phyloP scores from a whole-genome alignment of 2,113 vertebrate genomes.

The Cyprinodon tularosa region DNA sequence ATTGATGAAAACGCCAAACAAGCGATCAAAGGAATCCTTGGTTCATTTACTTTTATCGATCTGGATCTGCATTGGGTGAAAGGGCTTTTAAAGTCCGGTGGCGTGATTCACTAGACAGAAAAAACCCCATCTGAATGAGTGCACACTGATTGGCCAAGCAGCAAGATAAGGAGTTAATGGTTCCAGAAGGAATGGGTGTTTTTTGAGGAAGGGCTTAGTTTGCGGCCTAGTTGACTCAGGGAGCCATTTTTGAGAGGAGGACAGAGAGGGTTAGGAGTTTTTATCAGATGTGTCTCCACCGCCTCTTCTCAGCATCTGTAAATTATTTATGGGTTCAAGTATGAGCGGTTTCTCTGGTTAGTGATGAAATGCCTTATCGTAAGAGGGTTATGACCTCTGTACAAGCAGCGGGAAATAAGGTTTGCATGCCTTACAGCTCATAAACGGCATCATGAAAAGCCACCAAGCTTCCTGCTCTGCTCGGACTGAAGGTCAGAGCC shows the following conservation, averaged over 20 bases:
- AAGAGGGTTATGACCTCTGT: constrained; percentile 35
- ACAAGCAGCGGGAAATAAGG: constrained; percentile 39
- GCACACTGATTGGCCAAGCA: constrained; percentile 44
- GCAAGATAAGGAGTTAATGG: constrained; percentile 75
- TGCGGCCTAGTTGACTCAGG: constrained; percentile 31
- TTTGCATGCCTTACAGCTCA: constrained; percentile 46
- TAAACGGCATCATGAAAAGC: constrained; percentile 47
- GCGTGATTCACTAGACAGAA: constrained; percentile 59
- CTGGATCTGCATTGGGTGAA: constrained; percentile 48
- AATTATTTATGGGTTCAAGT: constrained; percentile 64
- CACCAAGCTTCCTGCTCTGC: constrained; percentile 4
- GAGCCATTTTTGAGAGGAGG: constrained; percentile 1
- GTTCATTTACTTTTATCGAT: constrained; percentile 63
- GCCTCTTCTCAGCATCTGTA: constrained; percentile 48
- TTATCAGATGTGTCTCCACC: constrained; percentile 46
- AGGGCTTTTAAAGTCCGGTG: constrained; percentile 59
- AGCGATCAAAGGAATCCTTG: constrained; percentile 60
- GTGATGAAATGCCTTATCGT: constrained; percentile 57
- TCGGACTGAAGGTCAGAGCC: constrained; percentile 20
- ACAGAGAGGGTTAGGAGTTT: constrained; percentile 29
- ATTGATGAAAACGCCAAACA: constrained; percentile 56
- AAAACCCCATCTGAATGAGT: constrained; percentile 49
- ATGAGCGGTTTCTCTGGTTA: constrained; percentile 40
- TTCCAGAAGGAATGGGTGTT: constrained; percentile 47
- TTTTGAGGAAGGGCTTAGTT: constrained; percentile 44